Evolutionary conservation across 2,113 vertebrate genomes (phyloP).

Genomic region (Laterallus jamaicensis): DNA sequence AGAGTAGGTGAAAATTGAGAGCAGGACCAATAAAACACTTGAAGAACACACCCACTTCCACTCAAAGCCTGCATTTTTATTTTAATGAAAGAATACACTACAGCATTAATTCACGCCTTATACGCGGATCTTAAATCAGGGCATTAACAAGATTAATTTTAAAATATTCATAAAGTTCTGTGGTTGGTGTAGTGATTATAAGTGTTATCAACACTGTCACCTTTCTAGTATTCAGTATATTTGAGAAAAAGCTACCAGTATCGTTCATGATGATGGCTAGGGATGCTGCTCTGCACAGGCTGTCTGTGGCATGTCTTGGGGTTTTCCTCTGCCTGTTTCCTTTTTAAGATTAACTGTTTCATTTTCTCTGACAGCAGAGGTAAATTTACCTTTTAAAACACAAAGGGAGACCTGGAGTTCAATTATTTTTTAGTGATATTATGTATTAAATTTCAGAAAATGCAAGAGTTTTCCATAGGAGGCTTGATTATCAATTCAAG

Average conservation of each 20-base stretch:
- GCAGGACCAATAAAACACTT: background rate
- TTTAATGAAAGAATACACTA: background rate
- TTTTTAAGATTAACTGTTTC: background rate
- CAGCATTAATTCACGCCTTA: background rate
- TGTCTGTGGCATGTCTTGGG: background rate
- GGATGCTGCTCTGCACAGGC: background rate
- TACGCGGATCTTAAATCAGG: background rate
- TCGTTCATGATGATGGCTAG: background rate
- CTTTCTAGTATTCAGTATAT: background rate
- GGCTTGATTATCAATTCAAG: background rate
- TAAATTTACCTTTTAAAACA: background rate
- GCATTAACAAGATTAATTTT: background rate
- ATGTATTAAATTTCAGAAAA: background rate
- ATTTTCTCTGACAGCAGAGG: background rate
- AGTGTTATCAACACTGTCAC: background rate
- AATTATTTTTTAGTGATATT: background rate
- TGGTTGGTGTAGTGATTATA: background rate
- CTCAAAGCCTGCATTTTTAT: background rate
- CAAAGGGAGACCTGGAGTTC: background rate
- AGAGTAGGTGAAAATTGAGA: background rate
- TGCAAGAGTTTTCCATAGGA: background rate
- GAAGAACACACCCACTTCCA: background rate
- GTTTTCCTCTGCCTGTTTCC: background rate
- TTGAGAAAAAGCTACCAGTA: background rate
- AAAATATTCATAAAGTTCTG: background rate